phyloP scores from a whole-genome alignment of 2,113 vertebrate species.

The Antigone vipio region DNA sequence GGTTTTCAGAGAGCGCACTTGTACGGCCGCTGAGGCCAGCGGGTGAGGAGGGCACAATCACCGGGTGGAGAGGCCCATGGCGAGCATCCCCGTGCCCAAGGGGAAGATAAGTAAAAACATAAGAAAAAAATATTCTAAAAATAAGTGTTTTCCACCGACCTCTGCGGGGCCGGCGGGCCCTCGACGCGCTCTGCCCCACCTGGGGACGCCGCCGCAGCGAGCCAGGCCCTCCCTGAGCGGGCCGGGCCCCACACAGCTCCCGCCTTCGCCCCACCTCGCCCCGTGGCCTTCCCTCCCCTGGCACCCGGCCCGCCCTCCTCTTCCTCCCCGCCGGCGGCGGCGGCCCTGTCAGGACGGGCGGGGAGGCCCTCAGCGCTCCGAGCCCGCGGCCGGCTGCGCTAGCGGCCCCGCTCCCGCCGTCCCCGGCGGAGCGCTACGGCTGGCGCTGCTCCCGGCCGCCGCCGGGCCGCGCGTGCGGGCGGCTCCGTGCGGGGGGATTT shows the following conservation, averaged over 20 bases:
- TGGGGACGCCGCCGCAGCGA: not conserved
- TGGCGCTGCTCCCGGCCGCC: not conserved
- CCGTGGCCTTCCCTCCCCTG: not conserved
- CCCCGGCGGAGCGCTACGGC: not conserved
- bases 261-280: not conserved
- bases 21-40: not conserved
- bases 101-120: not conserved
- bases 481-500: slow-evolving; percentile 73
- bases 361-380: too few relatives aligned
- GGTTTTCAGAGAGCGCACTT: not conserved
- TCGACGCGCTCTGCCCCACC: not conserved
- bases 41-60: not conserved
- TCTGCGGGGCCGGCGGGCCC: not conserved
- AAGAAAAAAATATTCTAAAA: not conserved
- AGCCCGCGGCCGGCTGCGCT: too few relatives aligned
- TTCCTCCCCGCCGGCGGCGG: too few relatives aligned
- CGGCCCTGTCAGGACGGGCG: not conserved
- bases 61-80: not conserved
- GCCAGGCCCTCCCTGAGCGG: not conserved
- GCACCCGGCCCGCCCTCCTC: not conserved
- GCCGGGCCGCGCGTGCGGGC: not conserved
- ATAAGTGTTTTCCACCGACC: not conserved
- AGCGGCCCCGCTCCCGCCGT: not conserved
- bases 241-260: not conserved
- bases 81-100: not conserved